A percentile compares a stretch with the other conserved stretches of the same genome.
Conservation (phyloP, 2,113 vertebrate species). For the Laterallus jamaicensis region DNA sequence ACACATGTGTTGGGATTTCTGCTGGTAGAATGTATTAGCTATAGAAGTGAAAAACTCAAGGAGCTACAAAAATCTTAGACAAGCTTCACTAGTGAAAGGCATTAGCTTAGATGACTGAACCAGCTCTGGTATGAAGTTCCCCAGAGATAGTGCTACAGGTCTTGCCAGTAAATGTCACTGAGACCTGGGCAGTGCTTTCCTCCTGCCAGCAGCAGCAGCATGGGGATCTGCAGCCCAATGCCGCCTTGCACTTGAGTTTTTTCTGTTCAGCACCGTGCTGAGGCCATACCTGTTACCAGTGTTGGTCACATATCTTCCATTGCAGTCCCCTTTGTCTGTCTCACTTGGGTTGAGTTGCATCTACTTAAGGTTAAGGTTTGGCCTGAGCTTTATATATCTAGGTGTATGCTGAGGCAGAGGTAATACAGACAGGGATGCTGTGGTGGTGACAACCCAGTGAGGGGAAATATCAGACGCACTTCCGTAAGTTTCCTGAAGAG, state of each 20-base stretch:
- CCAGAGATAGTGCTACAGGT: accelerated
- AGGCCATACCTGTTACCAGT: neutral
- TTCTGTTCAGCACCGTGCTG: accelerated
- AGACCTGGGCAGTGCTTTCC: neutral
- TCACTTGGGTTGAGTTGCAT: neutral
- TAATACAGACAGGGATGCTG: neutral
- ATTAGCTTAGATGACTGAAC: neutral
- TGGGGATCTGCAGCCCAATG: neutral
- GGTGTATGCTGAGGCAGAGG: neutral
- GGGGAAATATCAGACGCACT: neutral
- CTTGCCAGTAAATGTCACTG: neutral
- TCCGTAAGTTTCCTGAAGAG: neutral
- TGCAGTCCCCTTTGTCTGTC: neutral
- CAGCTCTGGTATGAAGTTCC: neutral
- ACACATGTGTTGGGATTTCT: neutral
- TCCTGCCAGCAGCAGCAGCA: neutral
- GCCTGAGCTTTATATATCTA: neutral
- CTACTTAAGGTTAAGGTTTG: neutral
- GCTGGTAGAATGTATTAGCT: neutral
- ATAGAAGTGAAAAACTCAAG: neutral
- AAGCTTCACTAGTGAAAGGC: neutral
- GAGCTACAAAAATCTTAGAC: neutral
- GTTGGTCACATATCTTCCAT: accelerated
- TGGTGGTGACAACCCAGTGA: neutral
- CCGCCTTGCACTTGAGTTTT: neutral